These are phyloP conservation scores for Aporrectodea caliginosa DNA, from an alignment of 1,140 invertebrate species.

Conservation along the genomic window DNA sequence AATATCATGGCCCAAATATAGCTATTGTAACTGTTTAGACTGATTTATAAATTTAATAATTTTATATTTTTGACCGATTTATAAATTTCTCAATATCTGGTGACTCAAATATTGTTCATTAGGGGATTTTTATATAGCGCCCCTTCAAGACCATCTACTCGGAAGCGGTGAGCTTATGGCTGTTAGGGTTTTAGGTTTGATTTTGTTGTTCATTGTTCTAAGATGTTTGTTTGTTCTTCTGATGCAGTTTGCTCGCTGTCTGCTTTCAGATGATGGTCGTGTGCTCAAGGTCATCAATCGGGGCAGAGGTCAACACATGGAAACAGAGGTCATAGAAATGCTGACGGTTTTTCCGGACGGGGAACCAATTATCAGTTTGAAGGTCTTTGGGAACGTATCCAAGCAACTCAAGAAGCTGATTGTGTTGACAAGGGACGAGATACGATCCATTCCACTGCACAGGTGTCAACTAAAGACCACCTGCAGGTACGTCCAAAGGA, in stretches of 20 bases:
- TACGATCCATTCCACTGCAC: constrained; percentile 79
- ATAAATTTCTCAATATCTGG: too few relatives aligned
- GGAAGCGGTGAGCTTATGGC: too few relatives aligned
- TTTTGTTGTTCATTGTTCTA: too few relatives aligned
- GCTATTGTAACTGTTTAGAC: too few relatives aligned
- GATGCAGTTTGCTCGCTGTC: not conserved
- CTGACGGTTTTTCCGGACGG: constrained; percentile 62
- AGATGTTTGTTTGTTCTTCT: not conserved
- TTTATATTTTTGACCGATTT: too few relatives aligned
- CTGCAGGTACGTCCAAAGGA: too few relatives aligned
- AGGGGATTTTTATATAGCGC: too few relatives aligned
- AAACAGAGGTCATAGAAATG: constrained; percentile 79
- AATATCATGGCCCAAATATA: too few relatives aligned
- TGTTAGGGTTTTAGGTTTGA: too few relatives aligned
- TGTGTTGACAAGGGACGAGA: constrained; percentile 79
- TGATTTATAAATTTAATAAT: too few relatives aligned
- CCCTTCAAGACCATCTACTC: too few relatives aligned
- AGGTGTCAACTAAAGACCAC: constrained; percentile 66
- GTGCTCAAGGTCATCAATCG: constrained; percentile 82
- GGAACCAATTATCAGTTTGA: constrained; percentile 68
- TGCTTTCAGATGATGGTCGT: constrained; percentile 73
- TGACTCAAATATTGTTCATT: too few relatives aligned
- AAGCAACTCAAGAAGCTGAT: constrained; percentile 68
- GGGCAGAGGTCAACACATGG: constrained; percentile 37
- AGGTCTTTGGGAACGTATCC: constrained; percentile 58